Conservation (phyloP, 2,113 vertebrate genomes). For the Passer montanus region DNA sequence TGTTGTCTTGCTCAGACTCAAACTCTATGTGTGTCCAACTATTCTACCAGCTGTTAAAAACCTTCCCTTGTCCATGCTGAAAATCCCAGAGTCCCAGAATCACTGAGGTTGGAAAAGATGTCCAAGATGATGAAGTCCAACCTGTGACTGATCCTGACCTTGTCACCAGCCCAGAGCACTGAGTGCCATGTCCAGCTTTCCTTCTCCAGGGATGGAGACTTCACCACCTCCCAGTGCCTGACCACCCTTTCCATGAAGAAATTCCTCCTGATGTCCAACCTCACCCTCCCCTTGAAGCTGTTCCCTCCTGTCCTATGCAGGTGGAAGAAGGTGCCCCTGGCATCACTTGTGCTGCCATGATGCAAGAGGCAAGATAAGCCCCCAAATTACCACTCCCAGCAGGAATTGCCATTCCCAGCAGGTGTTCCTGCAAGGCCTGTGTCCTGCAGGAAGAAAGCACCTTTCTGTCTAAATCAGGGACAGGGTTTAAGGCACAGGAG, state of each 20-base stretch:
- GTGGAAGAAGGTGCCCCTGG: neutral
- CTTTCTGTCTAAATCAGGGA: neutral
- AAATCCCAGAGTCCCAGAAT: neutral
- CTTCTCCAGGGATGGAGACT: neutral
- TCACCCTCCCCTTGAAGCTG: neutral
- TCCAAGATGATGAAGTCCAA: neutral
- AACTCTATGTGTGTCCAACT: neutral
- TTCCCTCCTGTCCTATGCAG: neutral
- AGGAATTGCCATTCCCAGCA: neutral
- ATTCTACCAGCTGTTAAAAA: neutral
- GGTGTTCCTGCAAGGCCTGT: neutral
- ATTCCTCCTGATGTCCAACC: neutral
- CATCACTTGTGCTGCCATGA: neutral
- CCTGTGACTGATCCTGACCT: no score
- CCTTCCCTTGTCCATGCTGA: neutral
- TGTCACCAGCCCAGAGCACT: neutral
- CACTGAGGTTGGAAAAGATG: neutral
- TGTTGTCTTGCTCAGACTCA: fast-evolving
- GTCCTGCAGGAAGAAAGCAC: neutral
- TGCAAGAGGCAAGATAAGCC: neutral
- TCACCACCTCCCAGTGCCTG: neutral
- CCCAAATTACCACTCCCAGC: neutral
- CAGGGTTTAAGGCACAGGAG: neutral
- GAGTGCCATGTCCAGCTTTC: neutral
- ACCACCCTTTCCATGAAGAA: neutral